Evolutionary conservation across 2,797 vertebrate genomes (phyloP).

Genomic region (Eidolon dupreanum): DNA sequence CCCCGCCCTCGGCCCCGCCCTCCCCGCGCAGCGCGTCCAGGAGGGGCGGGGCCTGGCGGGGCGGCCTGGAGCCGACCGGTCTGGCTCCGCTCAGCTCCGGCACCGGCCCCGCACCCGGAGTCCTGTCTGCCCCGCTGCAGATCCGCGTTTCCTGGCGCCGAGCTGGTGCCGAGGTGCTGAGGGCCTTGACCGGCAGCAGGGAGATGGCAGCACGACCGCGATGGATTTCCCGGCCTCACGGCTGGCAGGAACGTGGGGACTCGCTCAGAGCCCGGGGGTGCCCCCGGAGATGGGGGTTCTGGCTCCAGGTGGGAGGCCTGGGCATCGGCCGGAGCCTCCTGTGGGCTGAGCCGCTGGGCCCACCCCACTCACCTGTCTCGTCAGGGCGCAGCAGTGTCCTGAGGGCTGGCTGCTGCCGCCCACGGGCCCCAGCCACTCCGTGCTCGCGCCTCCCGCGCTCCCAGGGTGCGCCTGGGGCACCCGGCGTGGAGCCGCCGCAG

Average conservation of each 20-base stretch:
- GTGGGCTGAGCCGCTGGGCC: neutral
- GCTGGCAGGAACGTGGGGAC: neutral
- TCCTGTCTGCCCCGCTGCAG: neutral
- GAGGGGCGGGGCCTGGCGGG: neutral
- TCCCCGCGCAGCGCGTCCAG: accelerated
- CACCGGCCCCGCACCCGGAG: neutral
- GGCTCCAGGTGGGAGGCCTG: neutral
- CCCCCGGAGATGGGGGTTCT: neutral
- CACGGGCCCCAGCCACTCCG: accelerated
- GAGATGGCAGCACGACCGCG: accelerated
- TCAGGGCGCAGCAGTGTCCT: neutral
- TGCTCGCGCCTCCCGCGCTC: accelerated
- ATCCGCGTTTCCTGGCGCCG: too few relatives aligned
- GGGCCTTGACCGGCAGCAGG: neutral
- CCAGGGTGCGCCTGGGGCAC: neutral
- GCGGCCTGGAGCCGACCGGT: neutral
- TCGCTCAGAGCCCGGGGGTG: neutral
- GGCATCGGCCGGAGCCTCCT: neutral
- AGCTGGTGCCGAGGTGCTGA: neutral
- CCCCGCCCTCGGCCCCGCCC: neutral
- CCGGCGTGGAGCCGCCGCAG: neutral
- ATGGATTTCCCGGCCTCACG: accelerated
- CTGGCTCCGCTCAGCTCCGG: neutral
- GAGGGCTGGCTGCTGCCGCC: neutral
- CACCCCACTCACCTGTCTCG: neutral